Conservation (phyloP, 2,888 invertebrate species). For the Tipula confusa region DNA sequence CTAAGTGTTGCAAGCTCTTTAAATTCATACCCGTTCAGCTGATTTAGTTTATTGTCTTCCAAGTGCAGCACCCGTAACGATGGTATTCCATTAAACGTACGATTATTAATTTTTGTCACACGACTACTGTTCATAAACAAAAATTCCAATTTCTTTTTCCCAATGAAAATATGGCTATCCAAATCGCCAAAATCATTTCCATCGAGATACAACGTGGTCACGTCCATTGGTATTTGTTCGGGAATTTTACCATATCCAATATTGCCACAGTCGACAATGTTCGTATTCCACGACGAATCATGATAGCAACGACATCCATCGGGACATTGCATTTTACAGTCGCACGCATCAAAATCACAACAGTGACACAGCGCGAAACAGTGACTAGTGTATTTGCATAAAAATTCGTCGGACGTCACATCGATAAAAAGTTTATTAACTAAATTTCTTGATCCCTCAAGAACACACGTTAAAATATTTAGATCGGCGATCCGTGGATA, state of each 20-base stretch:
- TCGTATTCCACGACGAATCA: conserved; percentile 79
- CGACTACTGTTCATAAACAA: conserved; percentile 75
- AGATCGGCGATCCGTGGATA: conserved; percentile 76
- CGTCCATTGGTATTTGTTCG: conserved; percentile 80
- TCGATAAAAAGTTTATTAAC: not conserved
- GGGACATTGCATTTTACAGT: conserved; percentile 87
- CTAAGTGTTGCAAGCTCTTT: conserved; percentile 67
- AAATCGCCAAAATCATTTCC: conserved; percentile 74
- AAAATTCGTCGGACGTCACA: conserved; percentile 59
- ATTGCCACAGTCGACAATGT: conserved; percentile 77
- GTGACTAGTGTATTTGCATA: conserved; percentile 75
- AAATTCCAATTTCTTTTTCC: conserved; percentile 73
- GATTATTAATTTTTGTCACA: conserved; percentile 69
- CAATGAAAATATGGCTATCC: conserved; percentile 80
- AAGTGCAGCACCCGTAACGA: conserved; percentile 69
- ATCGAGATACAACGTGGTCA: conserved; percentile 80
- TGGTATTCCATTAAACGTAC: conserved; percentile 75
- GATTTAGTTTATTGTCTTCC: conserved; percentile 68
- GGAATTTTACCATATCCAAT: conserved; percentile 70
- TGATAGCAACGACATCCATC: conserved; percentile 81
- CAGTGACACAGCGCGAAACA: conserved; percentile 84
- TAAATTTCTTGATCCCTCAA: conserved; percentile 57
- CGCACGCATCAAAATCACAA: conserved; percentile 86
- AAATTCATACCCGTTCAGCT: conserved; percentile 72
- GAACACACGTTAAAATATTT: conserved; percentile 69